Base-by-base conservation (phyloP, 2,888 invertebrate genomes). In the Limenitis camilla region DNA sequence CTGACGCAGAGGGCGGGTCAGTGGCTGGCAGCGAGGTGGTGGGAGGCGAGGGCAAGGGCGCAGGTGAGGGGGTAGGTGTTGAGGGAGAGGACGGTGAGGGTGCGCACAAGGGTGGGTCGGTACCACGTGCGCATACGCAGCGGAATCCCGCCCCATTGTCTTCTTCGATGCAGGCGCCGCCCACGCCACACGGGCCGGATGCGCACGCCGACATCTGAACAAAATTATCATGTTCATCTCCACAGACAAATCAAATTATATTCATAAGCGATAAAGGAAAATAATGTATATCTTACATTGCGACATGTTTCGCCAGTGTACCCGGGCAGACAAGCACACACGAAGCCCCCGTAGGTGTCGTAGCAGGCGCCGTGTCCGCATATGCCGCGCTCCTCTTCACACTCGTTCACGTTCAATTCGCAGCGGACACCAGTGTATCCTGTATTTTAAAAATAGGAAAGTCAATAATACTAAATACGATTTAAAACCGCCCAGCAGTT, bases 301-400 rank as follows among this genome's bases (percentile, higher is more conserved):
- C 94, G 93, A 72, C 96, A 96, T 59, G 92, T 91, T 55, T 90
- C 90, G 29, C 96, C 96, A 50, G 91, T 92, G 82, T 92, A 96
- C n/a, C 94, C 94, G 8, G 90, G 87, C 49, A 88, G 88, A 76
- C 96, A 96, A 65, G 92, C 92, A 74, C 96, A 96, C 61, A 92
- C 83, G 72, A 74, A 96, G 46, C 92, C 89, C 9, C 95, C 95
- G 76, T 95, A 95, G 50, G 92, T 94, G 78, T 95, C 94, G 76
- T 92, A 94, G 80, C 96, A 96, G 40, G 90, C 88, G 29, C 94
- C 95, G 60, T 91, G 90, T 62, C 94, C 94, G 10, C 94, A 94
- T 35, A 77, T 65, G 56, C 56, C 65, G 60, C 84, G 83, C 58
- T 90, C 89, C 59, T 88, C 85, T 47, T 76, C 67, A 74, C 96